Evolutionary conservation across 2,113 vertebrate genomes (phyloP).

Genomic region (Ceyx melanurus): DNA sequence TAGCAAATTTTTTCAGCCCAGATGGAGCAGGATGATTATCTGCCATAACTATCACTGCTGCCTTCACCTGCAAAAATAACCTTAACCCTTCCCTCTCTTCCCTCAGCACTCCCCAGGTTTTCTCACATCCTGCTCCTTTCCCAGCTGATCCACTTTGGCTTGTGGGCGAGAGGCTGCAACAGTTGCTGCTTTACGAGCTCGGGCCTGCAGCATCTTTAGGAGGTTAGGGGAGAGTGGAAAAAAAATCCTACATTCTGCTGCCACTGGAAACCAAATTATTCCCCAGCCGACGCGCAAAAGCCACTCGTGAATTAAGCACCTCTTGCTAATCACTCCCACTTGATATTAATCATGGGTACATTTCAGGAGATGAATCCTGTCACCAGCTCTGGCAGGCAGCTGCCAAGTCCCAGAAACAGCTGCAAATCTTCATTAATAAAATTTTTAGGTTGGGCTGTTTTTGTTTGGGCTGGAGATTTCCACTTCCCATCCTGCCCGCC

Average conservation of each 20-base stretch:
- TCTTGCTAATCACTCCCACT: slow-evolving; percentile 51
- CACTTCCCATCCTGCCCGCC: slow-evolving; percentile 54
- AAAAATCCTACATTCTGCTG: neutral
- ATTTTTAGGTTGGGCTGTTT: slow-evolving; percentile 39
- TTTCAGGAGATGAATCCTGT: slow-evolving; percentile 76
- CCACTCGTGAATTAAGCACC: slow-evolving; percentile 59
- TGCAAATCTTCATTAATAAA: slow-evolving; percentile 85
- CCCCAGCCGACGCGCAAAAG: slow-evolving; percentile 1
- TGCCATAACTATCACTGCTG: neutral
- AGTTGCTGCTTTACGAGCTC: neutral
- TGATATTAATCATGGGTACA: slow-evolving; percentile 53
- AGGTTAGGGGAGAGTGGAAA: neutral
- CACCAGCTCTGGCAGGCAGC: slow-evolving; percentile 74
- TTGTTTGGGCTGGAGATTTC: slow-evolving; percentile 77
- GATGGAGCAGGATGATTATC: neutral
- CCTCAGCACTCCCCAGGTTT: neutral
- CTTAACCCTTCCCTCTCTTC: neutral
- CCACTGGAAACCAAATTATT: slow-evolving; percentile 22
- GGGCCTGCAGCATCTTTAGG: neutral
- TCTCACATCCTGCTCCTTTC: neutral
- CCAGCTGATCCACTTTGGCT: neutral
- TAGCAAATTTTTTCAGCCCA: neutral
- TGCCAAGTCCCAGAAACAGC: slow-evolving; percentile 84
- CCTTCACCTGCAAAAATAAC: neutral
- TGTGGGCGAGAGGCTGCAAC: neutral